Base-by-base conservation (phyloP, 1,140 invertebrate genomes). In the Phymastichus coffea region DNA sequence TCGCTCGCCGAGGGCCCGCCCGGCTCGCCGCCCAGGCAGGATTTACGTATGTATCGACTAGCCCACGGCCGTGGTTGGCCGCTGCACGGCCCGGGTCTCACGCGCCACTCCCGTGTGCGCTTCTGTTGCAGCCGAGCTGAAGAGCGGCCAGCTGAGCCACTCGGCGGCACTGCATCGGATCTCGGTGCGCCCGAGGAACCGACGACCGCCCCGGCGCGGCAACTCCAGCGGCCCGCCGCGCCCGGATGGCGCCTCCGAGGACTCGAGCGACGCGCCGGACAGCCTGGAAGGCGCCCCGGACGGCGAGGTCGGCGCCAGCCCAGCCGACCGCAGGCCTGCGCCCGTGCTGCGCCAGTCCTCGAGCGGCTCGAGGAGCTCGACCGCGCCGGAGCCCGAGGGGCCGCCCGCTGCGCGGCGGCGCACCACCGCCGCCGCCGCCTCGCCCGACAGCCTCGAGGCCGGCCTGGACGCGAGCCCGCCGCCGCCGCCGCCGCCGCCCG, bases 111-210 rank as follows among this genome's bases (percentile, higher is more conserved):
- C 28, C 12, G 28, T n/a, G 28, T 12, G 28, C 28, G 28, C 6
- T 6, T 6, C 28, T 6, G 28, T 30, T n/a, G 6, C 58, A 79
- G 77, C 77, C 35, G 63, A 78, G 43, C 49, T 80, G 53, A 70
- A 75, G 57, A 71, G 66, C 37, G 71, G 65, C 17, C 72, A 66
- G 28, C 48, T 80, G 33, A 79, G 63, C 43, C 78, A 80, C 48
- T 77, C 72, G 4, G 78, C 78, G 10, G 78, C 78, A 0, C 72
- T 70, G 23, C 77, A 80, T n/a, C 72, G 78, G 7, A 80, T 80
- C 46, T 72, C 74, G 0, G 75, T 79, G 1, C 68, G 78, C 0
- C 78, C 78, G 2, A 80, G 78, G 43, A 80, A 80, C 41, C 69
- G 78, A 2, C 66, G 78, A 23, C 77, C 76, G 4, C 78, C 78